Evolutionary conservation across 2,888 invertebrate genomes (phyloP), one percentile per base, ranked within the genome.

Genomic region (Furcula furcula): DNA sequence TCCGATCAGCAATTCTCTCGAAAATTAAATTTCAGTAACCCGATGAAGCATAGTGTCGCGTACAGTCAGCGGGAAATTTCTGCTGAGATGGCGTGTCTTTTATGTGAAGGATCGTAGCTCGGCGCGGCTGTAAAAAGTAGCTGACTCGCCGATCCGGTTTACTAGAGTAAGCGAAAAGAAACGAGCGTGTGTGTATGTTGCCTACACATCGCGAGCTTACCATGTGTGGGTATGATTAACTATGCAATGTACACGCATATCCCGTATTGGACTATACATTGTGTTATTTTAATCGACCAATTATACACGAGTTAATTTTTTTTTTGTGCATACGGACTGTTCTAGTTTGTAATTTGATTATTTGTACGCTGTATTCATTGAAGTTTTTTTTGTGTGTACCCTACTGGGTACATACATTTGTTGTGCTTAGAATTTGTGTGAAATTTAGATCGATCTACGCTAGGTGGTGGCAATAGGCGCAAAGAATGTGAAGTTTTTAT

Each of bases 61-160:
- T 37, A 34, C 29, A 27, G 38, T 59, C 55, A 54, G 55, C 65
- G 40, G 37, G 45, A n/a, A n/a, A 61, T 51, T 59, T 34, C 37
- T 36, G 54, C 66, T 41, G 40, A 48, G 46, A 49, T 46, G 36
- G 55, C 66, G 47, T 51, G 61, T 57, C 67, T 59, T 66, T 65
- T 61, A 61, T 61, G 55, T 55, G 42, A 40, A 47, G 40, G 55
- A 57, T 50, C 59, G 54, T 59, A 56, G 37, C 49, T 48, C 50
- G 38, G 35, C 41, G 52, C 54, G 64, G 43, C 51, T 36, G 55
- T 60, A 61, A 61, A 62, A 62, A 65, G 46, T 53, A 46, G 65
- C 66, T 62, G 65, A 66, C 51, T 49, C 34, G 45, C 44, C 46
- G 51, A 55, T 44, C 50, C 51, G 46, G 51, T 53, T 55, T 51